phyloP scores from a whole-genome alignment of 2,888 invertebrate genomes.

The Meiosimyza decipiens region DNA sequence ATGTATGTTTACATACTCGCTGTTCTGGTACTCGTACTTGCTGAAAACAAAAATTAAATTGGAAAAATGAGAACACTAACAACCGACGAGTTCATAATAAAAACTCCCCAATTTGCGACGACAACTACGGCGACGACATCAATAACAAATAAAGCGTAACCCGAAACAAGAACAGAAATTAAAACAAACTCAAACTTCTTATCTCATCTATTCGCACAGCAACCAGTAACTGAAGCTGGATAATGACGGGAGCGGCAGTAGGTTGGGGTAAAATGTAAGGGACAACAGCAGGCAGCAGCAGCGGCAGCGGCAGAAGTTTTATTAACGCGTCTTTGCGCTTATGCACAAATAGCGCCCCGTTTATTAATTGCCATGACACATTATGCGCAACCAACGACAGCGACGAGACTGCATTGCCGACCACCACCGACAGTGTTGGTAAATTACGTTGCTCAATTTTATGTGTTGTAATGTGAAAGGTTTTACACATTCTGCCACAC shows the following conservation, averaged over 20 bases:
- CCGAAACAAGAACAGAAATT: constrained; percentile 14
- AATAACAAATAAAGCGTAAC: constrained; percentile 34
- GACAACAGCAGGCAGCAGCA: not conserved
- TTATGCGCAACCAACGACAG: not conserved
- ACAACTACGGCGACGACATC: constrained; percentile 11
- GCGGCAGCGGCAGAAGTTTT: constrained; percentile 4
- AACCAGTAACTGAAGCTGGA: not conserved
- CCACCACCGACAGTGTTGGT: constrained; percentile 18
- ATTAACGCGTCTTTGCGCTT: constrained; percentile 18
- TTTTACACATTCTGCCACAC: too few relatives aligned
- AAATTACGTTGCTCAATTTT: not conserved
- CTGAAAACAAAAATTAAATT: constrained; percentile 6
- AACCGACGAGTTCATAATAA: constrained; percentile 21
- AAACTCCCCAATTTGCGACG: constrained; percentile 24
- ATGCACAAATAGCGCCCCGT: not conserved
- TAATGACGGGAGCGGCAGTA: not conserved
- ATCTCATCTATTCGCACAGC: not conserved
- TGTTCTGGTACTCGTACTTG: too few relatives aligned
- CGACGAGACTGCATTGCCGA: not conserved
- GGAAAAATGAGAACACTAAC: constrained; percentile 8
- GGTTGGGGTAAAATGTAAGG: not conserved
- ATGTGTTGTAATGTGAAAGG: too few relatives aligned
- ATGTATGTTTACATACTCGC: too few relatives aligned
- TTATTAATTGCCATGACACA: constrained; percentile 31
- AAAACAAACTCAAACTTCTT: constrained; percentile 19